Conservation (phyloP, 2,888 invertebrate species). For the Ormyrus rosae region DNA sequence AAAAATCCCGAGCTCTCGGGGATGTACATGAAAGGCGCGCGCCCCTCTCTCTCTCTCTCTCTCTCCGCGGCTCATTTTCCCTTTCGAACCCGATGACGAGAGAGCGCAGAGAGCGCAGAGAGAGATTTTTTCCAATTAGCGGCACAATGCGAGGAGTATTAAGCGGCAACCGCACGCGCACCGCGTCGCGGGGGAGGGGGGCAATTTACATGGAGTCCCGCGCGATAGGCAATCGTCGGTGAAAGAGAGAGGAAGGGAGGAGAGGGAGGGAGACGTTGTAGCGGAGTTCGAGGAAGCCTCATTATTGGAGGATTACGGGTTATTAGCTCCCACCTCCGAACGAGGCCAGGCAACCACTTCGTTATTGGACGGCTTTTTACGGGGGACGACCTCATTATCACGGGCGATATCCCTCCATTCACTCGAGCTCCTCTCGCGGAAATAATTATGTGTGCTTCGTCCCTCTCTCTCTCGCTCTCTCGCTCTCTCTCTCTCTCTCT, state of each 20-base stretch:
- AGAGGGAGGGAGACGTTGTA: slow-evolving; percentile 27
- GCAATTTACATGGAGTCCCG: slow-evolving; percentile 31
- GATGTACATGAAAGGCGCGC: not conserved
- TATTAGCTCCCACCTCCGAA: slow-evolving; percentile 67
- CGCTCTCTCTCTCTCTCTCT: no score
- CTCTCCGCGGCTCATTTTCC: not conserved
- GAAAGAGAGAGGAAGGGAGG: slow-evolving; percentile 14
- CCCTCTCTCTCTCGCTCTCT: no score
- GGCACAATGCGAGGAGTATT: slow-evolving; percentile 6
- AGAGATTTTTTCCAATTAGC: slow-evolving; percentile 29
- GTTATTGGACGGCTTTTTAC: slow-evolving; percentile 43
- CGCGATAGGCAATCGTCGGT: slow-evolving; percentile 5
- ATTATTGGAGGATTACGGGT: slow-evolving; percentile 73
- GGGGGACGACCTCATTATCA: slow-evolving; percentile 26
- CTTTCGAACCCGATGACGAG: no score
- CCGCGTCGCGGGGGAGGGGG: not conserved
- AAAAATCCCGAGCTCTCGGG: no score
- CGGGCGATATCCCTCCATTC: not conserved
- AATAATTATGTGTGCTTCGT: slow-evolving; percentile 22
- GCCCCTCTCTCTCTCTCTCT: not conserved
- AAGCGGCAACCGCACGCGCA: not conserved
- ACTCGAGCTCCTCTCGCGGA: not conserved
- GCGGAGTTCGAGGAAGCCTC: slow-evolving; percentile 62
- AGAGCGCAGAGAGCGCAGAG: not conserved
- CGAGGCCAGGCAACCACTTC: slow-evolving; percentile 7